Percentiles rank a stretch among this genome's conserved stretches.
These are phyloP conservation scores for Hylia prasina DNA, from an alignment of 2,113 vertebrate species.

Conservation along the genomic window DNA sequence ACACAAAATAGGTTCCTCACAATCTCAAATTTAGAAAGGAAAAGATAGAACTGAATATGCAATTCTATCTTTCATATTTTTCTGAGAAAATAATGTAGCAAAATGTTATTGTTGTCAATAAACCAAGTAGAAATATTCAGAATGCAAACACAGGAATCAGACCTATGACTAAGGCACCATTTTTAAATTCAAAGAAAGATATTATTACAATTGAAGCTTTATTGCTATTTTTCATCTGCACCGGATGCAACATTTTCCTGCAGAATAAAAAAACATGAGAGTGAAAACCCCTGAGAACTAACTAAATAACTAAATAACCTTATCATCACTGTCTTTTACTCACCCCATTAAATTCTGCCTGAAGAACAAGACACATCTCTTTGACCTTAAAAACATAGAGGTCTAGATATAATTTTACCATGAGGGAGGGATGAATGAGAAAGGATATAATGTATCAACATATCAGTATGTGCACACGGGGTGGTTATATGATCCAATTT, in stretches of 20 bases:
- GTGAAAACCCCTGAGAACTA: background rate
- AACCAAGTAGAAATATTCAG: constrained; percentile 42
- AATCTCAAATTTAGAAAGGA: background rate
- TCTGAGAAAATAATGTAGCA: background rate
- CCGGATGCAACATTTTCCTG: background rate
- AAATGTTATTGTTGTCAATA: constrained; percentile 29
- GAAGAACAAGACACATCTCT: background rate
- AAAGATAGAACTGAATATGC: background rate
- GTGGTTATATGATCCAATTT: background rate
- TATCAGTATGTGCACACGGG: background rate
- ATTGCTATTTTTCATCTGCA: background rate
- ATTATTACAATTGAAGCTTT: background rate
- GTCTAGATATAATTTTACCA: background rate
- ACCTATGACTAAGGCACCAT: constrained; percentile 13
- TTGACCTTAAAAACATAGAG: background rate
- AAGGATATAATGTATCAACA: background rate
- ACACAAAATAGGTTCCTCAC: background rate
- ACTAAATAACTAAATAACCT: background rate
- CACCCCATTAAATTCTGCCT: background rate
- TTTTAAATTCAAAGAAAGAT: constrained; percentile 17
- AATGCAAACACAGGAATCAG: background rate
- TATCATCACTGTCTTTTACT: background rate
- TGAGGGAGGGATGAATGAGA: background rate
- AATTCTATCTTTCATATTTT: background rate
- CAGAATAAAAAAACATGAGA: background rate